Evolutionary conservation across 2,797 vertebrate genomes (phyloP).

Genomic region (Hipposideros larvatus): DNA sequence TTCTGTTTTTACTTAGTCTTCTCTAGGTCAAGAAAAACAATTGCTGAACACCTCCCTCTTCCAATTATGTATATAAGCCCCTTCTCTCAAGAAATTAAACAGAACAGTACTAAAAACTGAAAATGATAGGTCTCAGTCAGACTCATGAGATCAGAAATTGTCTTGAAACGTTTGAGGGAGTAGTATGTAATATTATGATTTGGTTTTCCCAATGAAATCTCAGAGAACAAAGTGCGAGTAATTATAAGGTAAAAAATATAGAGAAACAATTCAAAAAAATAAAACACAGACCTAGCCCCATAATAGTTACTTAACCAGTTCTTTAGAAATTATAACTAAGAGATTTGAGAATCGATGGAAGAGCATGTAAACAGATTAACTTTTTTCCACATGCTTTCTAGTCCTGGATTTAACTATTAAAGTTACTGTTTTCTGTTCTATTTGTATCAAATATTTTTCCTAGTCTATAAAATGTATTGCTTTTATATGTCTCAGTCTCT

Average conservation of each 20-base stretch:
- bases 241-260: slow-evolving; percentile 7
- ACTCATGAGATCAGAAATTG: neutral
- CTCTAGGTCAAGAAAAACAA: slow-evolving; percentile 8
- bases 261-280: neutral
- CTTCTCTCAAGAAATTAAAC: slow-evolving; percentile 43
- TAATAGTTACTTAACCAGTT: neutral
- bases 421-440: slow-evolving; percentile 42
- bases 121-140: neutral
- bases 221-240: slow-evolving; percentile 27
- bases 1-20: neutral
- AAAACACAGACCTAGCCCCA: neutral
- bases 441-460: neutral
- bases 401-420: neutral
- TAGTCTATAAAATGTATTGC: neutral
- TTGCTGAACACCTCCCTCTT: neutral
- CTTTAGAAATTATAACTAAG: slow-evolving; percentile 30
- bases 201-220: neutral
- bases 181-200: slow-evolving; percentile 8
- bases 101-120: neutral
- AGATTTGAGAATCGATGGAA: neutral
- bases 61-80: neutral
- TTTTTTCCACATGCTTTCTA: neutral
- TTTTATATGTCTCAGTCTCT: slow-evolving; percentile 11
- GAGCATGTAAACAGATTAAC: neutral
- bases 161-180: neutral